Conservation (phyloP, 2,113 vertebrate genomes). For the Gobius niger region DNA sequence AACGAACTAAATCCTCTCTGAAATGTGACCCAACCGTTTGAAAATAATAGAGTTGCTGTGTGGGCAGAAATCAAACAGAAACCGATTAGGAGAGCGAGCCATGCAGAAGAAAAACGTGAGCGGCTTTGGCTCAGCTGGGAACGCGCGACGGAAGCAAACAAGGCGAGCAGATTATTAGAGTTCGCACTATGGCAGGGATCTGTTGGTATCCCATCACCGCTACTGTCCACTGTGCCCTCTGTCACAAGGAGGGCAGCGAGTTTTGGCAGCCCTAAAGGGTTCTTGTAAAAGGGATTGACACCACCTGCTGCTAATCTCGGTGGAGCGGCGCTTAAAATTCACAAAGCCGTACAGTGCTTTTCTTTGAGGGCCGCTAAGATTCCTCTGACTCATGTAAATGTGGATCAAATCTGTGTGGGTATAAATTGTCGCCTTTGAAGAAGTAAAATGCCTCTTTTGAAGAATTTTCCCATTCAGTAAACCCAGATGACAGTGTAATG, state of each 20-base stretch:
- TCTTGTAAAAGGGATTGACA: slow-evolving; percentile 7
- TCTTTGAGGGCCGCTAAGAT: not conserved
- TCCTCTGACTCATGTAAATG: slow-evolving; percentile 3
- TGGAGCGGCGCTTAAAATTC: slow-evolving; percentile 6
- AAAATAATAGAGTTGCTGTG: slow-evolving; percentile 6
- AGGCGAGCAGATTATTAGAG: slow-evolving; percentile 6
- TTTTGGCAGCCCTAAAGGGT: not conserved
- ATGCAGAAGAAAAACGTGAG: slow-evolving; percentile 10
- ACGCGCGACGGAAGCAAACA: slow-evolving; percentile 3
- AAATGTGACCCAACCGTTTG: not conserved
- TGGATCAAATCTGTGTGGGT: not conserved
- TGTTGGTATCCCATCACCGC: not conserved
- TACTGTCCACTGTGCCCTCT: slow-evolving; percentile 7
- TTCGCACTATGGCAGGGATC: not conserved
- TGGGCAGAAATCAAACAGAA: slow-evolving; percentile 4
- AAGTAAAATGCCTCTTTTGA: not conserved
- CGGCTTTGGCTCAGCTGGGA: slow-evolving; percentile 4
- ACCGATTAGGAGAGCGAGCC: not conserved
- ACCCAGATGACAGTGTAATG: not conserved
- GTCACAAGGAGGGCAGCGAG: not conserved
- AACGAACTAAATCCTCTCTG: not conserved
- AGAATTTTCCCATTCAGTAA: not conserved
- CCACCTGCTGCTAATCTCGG: slow-evolving; percentile 12
- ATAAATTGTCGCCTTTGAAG: not conserved
- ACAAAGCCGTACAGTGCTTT: slow-evolving; percentile 4